Evolutionary conservation across 1,140 invertebrate genomes (phyloP), one percentile per base, ranked within the genome.

Genomic region (Pseudomyrmex gracilis): DNA sequence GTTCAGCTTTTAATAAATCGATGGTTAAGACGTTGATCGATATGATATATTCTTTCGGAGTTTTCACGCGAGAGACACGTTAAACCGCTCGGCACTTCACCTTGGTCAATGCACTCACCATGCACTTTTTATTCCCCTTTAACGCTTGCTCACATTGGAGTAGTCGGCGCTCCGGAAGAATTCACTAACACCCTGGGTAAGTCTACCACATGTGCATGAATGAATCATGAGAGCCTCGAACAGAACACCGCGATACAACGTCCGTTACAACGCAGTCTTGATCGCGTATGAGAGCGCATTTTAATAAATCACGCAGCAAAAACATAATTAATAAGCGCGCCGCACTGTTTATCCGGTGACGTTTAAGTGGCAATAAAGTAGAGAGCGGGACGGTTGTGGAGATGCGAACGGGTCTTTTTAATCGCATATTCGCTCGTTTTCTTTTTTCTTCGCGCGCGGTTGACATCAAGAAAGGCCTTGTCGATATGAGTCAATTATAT

Each of bases 141-240:
- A 90, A 93, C 90, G 93, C 93, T 92, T 91, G 87, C 91, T 84
- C 66, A 58, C 71, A 67, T 86, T 84, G 92, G 92, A 93, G 92
- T 90, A 93, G 93, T 90, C 76, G 93, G 90, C 86, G 89, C 90
- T 85, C 74, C 92, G 88, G 93, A 94, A 89, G 93, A 92, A 89
- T 94, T 94, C 89, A 91, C 93, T 84, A 93, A 94, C 84, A 93
- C 91, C 82, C 88, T 94, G 83, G 93, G 93, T 94, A 91, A 94
- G 93, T 93, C 74, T 82, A 63, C 22, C 74, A 43, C 74, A 60
- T 71, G 53, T 71, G 51, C 53, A 80, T 71, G 66, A 80, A 80
- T 80, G 66, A 80, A 80, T 80, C 66, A 80, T 57, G 34, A 45
- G 17, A 45, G 17, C 64, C 60, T 64, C 60, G n/a, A 76, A 4